A percentile compares a stretch with the other conserved stretches of the same genome.
Conservation (phyloP, 2,797 vertebrate species). For the Australoheros facetus region DNA sequence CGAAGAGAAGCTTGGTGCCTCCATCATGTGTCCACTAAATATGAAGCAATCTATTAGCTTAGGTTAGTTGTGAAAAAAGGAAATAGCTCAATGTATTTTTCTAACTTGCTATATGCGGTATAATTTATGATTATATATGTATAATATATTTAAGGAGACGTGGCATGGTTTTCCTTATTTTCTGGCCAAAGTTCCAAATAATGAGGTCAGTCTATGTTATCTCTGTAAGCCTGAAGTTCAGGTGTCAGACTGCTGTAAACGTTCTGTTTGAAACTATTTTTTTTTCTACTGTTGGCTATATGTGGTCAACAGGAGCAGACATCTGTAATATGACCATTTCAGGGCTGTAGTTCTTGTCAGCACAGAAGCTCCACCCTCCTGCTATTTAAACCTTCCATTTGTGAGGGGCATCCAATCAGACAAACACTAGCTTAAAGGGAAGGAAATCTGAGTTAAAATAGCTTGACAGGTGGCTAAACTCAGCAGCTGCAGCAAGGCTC, state of each 20-base stretch:
- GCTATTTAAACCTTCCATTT: neutral
- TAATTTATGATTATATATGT: too few relatives aligned
- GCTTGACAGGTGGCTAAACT: neutral
- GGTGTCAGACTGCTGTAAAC: too few relatives aligned
- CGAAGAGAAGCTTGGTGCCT: neutral
- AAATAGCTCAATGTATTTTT: rapidly evolving
- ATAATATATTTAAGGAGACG: neutral
- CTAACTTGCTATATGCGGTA: rapidly evolving
- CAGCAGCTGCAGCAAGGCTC: neutral
- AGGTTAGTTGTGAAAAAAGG: neutral
- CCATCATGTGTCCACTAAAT: neutral
- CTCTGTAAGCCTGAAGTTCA: neutral
- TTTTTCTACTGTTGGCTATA: neutral
- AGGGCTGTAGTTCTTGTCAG: neutral
- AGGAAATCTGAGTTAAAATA: neutral
- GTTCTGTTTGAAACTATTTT: neutral
- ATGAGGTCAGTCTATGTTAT: neutral
- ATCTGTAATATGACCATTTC: neutral
- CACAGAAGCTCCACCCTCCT: neutral
- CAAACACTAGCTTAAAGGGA: neutral
- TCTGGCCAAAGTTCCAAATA: neutral
- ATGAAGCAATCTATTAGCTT: neutral
- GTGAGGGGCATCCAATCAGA: neutral
- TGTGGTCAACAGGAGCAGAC: neutral
- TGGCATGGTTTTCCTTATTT: neutral